Evolutionary conservation across 92 coral and sea anemone genomes (phyloP).

Genomic region (Metridium senile): DNA sequence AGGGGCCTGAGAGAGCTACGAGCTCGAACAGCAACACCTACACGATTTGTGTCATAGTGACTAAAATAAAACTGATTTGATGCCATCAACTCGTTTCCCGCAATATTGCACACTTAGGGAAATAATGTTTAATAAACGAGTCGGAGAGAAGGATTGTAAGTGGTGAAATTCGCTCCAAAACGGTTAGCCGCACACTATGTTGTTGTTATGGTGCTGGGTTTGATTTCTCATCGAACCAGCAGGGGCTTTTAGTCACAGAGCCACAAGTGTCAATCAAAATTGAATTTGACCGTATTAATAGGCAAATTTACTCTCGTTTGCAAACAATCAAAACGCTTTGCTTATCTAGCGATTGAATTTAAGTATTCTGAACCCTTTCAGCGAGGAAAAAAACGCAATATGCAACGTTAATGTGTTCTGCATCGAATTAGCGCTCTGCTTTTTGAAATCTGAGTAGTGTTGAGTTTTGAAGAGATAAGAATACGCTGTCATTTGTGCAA

Average conservation of each 20-base stretch:
- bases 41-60: not conserved
- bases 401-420: constrained; percentile 14
- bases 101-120: not conserved
- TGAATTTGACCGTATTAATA: constrained; percentile 15
- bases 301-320: constrained; percentile 1
- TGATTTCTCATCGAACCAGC: constrained; percentile 18
- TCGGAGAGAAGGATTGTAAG: not conserved
- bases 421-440: constrained; percentile 35
- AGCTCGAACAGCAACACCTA: not conserved
- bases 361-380: not conserved
- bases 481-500: constrained; percentile 21
- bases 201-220: not conserved
- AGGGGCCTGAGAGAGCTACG: constrained; percentile 42
- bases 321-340: not conserved
- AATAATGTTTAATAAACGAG: not conserved
- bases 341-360: not conserved
- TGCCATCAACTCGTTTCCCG: not conserved
- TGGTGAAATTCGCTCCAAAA: not conserved
- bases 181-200: not conserved
- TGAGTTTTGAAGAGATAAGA: constrained; percentile 7
- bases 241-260: constrained; percentile 17
- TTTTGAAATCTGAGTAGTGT: constrained; percentile 33
- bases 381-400: not conserved
- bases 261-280: constrained; percentile 52
- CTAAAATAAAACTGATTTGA: constrained; percentile 25